Conservation (phyloP, 2,888 invertebrate species). For the Diploptera punctata region DNA sequence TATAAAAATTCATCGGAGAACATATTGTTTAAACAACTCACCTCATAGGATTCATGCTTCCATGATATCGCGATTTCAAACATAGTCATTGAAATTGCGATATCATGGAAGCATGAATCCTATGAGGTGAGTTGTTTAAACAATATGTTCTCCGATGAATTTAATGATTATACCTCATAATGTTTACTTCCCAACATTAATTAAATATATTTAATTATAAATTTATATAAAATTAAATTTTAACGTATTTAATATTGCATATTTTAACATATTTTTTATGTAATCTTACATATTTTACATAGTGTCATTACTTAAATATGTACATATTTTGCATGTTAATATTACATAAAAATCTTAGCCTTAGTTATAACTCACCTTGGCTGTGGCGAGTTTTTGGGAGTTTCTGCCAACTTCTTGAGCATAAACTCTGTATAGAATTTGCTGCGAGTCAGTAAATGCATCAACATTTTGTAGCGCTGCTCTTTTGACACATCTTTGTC, state of each 20-base stretch:
- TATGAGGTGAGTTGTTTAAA: no score
- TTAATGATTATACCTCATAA: no score
- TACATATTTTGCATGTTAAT: background rate
- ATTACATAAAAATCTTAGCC: background rate
- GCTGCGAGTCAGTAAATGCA: constrained; percentile 25
- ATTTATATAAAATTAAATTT: no score
- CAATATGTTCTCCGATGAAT: no score
- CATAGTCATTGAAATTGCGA: no score
- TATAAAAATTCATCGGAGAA: no score
- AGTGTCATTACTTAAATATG: background rate
- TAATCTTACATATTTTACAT: background rate
- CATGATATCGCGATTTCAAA: no score
- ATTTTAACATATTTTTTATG: background rate
- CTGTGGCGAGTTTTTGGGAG: background rate
- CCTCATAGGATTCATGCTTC: no score
- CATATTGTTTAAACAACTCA: no score
- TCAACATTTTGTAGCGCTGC: constrained; percentile 16
- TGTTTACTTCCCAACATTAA: no score
- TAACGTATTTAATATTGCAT: background rate
- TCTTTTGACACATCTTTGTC: constrained; percentile 12
- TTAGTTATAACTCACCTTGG: background rate
- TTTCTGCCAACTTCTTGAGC: constrained; percentile 16
- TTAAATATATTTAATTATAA: no score
- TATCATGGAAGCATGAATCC: no score
- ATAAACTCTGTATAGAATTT: constrained; percentile 27